Evolutionary conservation across 2,888 invertebrate genomes (phyloP).

Genomic region (Belgica antarctica): DNA sequence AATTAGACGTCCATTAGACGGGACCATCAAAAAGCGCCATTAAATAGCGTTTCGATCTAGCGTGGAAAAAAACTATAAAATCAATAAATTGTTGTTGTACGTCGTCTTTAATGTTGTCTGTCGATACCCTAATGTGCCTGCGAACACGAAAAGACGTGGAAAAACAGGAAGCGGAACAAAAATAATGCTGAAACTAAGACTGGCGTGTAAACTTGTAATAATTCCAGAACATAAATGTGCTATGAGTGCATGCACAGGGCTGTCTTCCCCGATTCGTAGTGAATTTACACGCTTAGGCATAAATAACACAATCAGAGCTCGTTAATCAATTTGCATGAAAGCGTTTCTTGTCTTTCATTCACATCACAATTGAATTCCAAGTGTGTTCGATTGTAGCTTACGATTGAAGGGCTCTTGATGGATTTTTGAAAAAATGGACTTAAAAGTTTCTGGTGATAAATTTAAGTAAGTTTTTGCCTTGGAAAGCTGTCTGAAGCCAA

Average conservation of each 20-base stretch:
- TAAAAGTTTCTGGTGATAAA: too few relatives aligned
- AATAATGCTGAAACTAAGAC: not conserved
- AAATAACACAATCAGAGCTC: not conserved
- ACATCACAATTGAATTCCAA: slow-evolving; percentile 4
- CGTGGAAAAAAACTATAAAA: not conserved
- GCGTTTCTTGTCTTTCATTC: not conserved
- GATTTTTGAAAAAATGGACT: too few relatives aligned
- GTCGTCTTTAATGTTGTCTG: not conserved
- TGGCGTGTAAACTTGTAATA: not conserved
- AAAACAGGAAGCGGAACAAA: not conserved
- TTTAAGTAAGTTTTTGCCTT: too few relatives aligned
- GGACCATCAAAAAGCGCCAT: not conserved
- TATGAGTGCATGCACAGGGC: too few relatives aligned
- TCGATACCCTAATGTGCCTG: not conserved
- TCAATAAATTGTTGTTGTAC: not conserved
- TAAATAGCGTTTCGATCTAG: not conserved
- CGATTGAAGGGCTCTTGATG: too few relatives aligned
- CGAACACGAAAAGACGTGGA: not conserved
- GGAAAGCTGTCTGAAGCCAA: too few relatives aligned
- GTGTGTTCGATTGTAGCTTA: too few relatives aligned
- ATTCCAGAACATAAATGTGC: not conserved
- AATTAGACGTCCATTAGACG: not conserved
- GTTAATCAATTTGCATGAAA: slow-evolving; percentile 8
- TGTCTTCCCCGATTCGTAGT: too few relatives aligned
- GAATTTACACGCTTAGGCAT: not conserved